Percentiles rank a stretch among this genome's conserved stretches.
phyloP scores from a whole-genome alignment of 2,888 invertebrate genomes.

The Stenurella melanura region DNA sequence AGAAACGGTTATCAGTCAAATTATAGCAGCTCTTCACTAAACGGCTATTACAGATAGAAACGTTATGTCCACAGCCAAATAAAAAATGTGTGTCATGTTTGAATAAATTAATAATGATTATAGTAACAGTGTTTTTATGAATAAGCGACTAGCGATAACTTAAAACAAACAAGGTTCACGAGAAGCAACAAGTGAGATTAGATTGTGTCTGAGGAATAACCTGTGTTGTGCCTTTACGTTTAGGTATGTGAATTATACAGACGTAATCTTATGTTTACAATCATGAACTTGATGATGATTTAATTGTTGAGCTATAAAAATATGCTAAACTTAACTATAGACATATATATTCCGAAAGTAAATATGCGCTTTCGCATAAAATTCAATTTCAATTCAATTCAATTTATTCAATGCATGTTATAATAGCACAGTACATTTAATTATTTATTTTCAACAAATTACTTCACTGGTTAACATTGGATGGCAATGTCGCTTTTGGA shows the following conservation, averaged over 20 bases:
- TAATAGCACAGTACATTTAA: too few relatives aligned
- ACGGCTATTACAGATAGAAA: neutral
- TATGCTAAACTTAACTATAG: too few relatives aligned
- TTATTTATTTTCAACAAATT: too few relatives aligned
- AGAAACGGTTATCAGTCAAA: neutral
- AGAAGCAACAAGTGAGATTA: constrained; percentile 3
- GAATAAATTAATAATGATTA: neutral
- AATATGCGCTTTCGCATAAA: too few relatives aligned
- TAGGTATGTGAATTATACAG: neutral
- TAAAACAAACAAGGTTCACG: neutral
- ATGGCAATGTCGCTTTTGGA: too few relatives aligned
- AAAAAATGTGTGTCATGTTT: neutral
- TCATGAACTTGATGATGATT: neutral
- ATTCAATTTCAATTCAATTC: too few relatives aligned
- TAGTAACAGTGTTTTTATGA: neutral
- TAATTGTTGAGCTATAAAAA: neutral
- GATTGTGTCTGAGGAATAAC: neutral
- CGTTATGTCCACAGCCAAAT: constrained; percentile 2
- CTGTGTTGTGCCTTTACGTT: neutral
- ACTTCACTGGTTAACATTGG: too few relatives aligned
- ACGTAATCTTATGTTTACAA: neutral
- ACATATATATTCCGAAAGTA: too few relatives aligned
- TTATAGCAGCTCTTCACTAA: neutral
- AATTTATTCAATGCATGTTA: too few relatives aligned
- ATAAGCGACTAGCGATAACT: neutral